A percentile compares a stretch with the other conserved stretches of the same genome.
Evolutionary conservation across 2,797 vertebrate genomes (phyloP).

Genomic region (Perodicticus potto): DNA sequence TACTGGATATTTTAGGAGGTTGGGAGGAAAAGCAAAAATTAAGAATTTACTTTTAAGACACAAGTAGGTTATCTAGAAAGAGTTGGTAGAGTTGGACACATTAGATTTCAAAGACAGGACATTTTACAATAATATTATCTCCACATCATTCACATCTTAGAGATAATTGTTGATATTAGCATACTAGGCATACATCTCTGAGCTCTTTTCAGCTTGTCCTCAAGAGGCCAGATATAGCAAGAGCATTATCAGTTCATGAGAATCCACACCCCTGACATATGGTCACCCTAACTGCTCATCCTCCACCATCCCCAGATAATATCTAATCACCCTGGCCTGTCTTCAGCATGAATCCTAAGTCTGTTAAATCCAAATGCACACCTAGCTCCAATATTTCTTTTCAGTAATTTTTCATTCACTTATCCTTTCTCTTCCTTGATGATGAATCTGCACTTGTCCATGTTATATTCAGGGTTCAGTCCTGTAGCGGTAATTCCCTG

Average conservation of each 20-base stretch:
- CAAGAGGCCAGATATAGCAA: not conserved
- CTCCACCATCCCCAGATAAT: not conserved
- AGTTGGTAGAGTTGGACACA: not conserved
- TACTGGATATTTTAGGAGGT: too few relatives aligned
- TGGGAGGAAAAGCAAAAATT: not conserved
- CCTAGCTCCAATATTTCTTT: not conserved
- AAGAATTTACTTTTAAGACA: not conserved
- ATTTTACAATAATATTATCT: too few relatives aligned
- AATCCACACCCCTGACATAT: not conserved
- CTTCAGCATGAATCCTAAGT: not conserved
- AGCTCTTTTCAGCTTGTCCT: not conserved
- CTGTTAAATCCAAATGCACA: not conserved
- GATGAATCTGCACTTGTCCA: not conserved
- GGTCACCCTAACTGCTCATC: not conserved
- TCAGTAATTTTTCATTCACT: not conserved
- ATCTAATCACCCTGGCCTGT: not conserved
- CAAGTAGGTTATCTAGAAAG: not conserved
- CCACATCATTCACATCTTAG: not conserved
- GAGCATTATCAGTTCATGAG: not conserved
- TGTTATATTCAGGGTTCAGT: not conserved
- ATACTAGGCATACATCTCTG: too few relatives aligned
- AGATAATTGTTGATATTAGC: not conserved
- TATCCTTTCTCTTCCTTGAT: not conserved
- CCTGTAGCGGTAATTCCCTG: not conserved
- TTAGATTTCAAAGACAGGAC: not conserved